Base-by-base conservation (phyloP, 2,888 invertebrate species). In the Phlogophora meticulosa region DNA sequence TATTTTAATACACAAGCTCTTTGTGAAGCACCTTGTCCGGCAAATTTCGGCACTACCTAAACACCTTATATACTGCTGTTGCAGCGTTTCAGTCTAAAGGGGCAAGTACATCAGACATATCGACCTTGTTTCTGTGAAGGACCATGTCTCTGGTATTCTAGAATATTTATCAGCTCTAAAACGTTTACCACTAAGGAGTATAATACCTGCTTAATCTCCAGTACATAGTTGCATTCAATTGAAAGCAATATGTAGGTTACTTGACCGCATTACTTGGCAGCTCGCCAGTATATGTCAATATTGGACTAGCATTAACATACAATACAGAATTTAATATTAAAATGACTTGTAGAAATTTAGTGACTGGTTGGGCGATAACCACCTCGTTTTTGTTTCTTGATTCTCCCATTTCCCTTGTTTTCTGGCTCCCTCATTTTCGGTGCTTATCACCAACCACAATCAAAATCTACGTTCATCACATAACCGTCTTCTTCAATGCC, bases 261-360 rank as follows among this genome's bases (percentile, higher is more conserved):
- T 59, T 64, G 70, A 59, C 55, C 58, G 55, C 70, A 56, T 56
- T 52, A 70, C 42, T 70, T 59, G 76, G 76, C 76, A n/a, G 7
- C 1, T 4, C 2, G 64, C 73, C 76, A 74, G 45, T 20, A 49
- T 22, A 56, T 70, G 55, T 46, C 58, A 56, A 70, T 59, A 46
- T 63, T 75, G 24, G 15, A 51, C 42, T 13, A 46, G 28, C 45
- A 49, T 69, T 59, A 56, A 40, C 56, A 70, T 62, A 73, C 48
- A 74, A 74, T 74, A 24, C 46, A 61, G 2, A 28, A 70, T 60
- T 60, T 34, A 60, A 60, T 20, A 45, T 43, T 72, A 22, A 45
- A 36, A 45, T 71, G 28, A 57, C 15, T 63, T 51, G 34, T 11
- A 36, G 9, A 28, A 28, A 28, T 28, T 4, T 28, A 28, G 5